These are phyloP conservation scores for Himantopus leucocephalus DNA, from an alignment of 2,113 vertebrate species.

Conservation along the genomic window DNA sequence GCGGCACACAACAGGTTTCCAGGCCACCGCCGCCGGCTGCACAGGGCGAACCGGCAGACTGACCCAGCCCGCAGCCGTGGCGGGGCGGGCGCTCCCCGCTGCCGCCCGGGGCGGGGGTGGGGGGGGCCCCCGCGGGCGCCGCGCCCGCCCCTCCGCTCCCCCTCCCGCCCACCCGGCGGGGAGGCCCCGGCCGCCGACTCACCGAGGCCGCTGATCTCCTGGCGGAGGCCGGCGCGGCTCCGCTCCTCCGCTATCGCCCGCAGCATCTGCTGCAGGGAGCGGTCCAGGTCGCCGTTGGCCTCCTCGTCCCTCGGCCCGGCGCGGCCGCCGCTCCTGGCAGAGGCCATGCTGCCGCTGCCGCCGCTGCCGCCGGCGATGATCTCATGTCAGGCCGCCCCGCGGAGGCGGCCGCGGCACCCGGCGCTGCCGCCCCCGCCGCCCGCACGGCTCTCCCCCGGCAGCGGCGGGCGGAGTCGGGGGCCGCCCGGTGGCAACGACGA, in stretches of 20 bases:
- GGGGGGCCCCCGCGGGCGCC: neutral
- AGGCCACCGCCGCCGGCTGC: neutral
- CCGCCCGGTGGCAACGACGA: neutral
- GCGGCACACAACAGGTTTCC: constrained; percentile 6
- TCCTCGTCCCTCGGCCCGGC: constrained; percentile 6
- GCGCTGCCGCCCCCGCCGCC: neutral
- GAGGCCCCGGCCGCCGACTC: neutral
- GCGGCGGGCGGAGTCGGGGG: neutral
- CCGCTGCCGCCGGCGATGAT: no score
- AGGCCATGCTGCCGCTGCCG: constrained; percentile 30
- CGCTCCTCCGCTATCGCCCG: constrained; percentile 55
- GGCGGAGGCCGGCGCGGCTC: constrained; percentile 49
- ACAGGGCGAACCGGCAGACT: no score
- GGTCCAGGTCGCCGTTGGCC: constrained; percentile 28
- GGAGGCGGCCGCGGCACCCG: neutral
- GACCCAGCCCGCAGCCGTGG: neutral
- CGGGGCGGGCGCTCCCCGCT: no score
- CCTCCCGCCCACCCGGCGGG: neutral
- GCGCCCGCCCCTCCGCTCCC: neutral
- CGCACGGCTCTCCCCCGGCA: neutral
- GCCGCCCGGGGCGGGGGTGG: neutral
- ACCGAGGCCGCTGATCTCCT: constrained; percentile 55
- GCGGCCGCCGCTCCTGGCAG: neutral
- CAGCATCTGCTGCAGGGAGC: constrained; percentile 55
- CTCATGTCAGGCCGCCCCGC: constrained; percentile 51